Percentiles rank a stretch among this genome's conserved stretches.
phyloP scores from a whole-genome alignment of 1,140 invertebrate genomes.

The Oryzaephilus surinamensis region DNA sequence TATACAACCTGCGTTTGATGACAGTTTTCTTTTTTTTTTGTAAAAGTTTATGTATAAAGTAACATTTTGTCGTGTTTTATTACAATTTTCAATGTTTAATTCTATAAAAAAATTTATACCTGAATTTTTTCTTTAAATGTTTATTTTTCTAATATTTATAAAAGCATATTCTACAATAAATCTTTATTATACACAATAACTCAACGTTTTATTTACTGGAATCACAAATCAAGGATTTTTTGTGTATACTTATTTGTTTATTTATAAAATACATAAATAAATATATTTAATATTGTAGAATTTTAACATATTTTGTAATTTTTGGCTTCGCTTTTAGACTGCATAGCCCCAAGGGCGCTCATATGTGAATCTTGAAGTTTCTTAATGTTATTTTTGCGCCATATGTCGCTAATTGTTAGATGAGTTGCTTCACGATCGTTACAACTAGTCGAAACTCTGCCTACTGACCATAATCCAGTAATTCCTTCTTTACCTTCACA shows the following conservation, averaged over 20 bases:
- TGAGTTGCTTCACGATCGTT: slow-evolving; percentile 24
- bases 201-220: no score
- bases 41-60: neutral
- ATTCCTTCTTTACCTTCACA: slow-evolving; percentile 25
- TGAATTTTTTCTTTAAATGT: no score
- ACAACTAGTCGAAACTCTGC: slow-evolving; percentile 22
- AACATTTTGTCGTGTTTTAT: neutral
- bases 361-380: neutral
- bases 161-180: no score
- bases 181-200: no score
- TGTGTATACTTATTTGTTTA: neutral
- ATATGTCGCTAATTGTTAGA: slow-evolving; percentile 25
- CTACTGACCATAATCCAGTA: slow-evolving; percentile 26
- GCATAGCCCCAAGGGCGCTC: neutral
- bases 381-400: slow-evolving; percentile 14
- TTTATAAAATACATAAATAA: neutral
- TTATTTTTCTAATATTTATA: no score
- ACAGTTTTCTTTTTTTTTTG: neutral
- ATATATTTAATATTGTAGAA: neutral
- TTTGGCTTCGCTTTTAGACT: neutral
- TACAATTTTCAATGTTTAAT: neutral
- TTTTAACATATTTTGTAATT: neutral
- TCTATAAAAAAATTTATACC: neutral
- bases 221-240: no score
- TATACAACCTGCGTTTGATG: neutral